These are phyloP conservation scores for Ommatoiulus sabulosus DNA, from an alignment of 2,888 invertebrate species.

Conservation along the genomic window DNA sequence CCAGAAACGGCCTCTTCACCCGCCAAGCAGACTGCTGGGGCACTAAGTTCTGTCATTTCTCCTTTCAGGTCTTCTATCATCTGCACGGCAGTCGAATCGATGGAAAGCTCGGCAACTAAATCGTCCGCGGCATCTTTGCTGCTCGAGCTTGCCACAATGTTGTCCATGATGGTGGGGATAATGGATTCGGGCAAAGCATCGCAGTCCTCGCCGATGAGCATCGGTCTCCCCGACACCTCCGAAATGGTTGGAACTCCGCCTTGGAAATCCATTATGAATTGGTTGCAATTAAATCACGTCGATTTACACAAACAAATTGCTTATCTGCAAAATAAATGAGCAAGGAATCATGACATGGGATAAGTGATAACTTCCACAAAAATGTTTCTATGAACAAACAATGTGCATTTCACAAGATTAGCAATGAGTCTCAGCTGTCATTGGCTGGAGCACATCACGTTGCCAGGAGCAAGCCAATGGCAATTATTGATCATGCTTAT, in stretches of 20 bases:
- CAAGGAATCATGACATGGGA: no score
- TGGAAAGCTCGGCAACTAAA: constrained; percentile 4
- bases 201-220: background rate
- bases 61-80: constrained; percentile 50
- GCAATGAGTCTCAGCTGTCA: background rate
- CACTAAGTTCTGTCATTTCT: background rate
- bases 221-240: background rate
- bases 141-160: background rate
- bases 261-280: background rate
- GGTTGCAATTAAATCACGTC: background rate
- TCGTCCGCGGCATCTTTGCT: background rate
- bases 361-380: no score
- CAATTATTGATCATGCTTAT: background rate
- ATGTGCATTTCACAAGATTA: no score
- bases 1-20: background rate
- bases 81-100: constrained; percentile 15
- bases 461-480: background rate
- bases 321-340: background rate
- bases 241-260: background rate
- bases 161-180: background rate
- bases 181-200: background rate
- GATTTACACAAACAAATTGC: background rate
- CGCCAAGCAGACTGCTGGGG: background rate
- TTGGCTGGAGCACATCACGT: background rate
- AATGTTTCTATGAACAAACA: no score